Conservation (phyloP, 2,797 vertebrate species). For the Sorex maritimensis region DNA sequence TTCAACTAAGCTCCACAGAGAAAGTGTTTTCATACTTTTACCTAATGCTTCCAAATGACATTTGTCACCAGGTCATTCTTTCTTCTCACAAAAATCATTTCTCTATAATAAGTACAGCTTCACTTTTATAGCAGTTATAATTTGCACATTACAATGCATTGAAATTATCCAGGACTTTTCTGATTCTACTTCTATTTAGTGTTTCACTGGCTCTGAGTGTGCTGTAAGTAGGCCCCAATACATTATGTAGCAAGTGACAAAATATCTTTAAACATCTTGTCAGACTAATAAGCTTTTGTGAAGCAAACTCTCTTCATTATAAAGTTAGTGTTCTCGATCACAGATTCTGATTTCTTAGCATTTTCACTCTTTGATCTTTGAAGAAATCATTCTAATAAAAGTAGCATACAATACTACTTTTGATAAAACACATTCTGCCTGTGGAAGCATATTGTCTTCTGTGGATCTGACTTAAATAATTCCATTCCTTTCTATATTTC, state of each 20-base stretch:
- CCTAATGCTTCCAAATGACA: constrained; percentile 70
- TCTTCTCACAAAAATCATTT: constrained; percentile 75
- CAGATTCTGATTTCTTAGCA: constrained; percentile 77
- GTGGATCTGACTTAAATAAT: constrained; percentile 74
- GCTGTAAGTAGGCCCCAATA: constrained; percentile 69
- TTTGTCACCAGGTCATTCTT: constrained; percentile 80
- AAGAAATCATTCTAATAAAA: constrained; percentile 85
- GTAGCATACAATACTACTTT: constrained; percentile 77
- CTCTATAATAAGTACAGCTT: constrained; percentile 70
- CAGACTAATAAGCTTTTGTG: constrained; percentile 86
- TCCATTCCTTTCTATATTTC: constrained; percentile 85
- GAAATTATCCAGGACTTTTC: constrained; percentile 77
- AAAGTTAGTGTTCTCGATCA: constrained; percentile 83
- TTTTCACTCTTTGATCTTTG: constrained; percentile 86
- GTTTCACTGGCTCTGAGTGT: constrained; percentile 67
- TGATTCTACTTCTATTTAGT: constrained; percentile 75
- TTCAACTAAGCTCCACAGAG: constrained; percentile 70
- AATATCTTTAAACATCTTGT: constrained; percentile 88
- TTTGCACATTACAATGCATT: constrained; percentile 79
- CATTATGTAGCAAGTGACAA: constrained; percentile 84
- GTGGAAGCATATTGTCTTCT: constrained; percentile 83
- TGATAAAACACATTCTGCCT: constrained; percentile 85
- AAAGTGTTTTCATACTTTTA: constrained; percentile 80
- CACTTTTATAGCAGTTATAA: constrained; percentile 77
- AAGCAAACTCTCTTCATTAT: constrained; percentile 85